Evolutionary conservation across 2,888 invertebrate species (phyloP).

Genomic region (Cheiracanthium punctorium): DNA sequence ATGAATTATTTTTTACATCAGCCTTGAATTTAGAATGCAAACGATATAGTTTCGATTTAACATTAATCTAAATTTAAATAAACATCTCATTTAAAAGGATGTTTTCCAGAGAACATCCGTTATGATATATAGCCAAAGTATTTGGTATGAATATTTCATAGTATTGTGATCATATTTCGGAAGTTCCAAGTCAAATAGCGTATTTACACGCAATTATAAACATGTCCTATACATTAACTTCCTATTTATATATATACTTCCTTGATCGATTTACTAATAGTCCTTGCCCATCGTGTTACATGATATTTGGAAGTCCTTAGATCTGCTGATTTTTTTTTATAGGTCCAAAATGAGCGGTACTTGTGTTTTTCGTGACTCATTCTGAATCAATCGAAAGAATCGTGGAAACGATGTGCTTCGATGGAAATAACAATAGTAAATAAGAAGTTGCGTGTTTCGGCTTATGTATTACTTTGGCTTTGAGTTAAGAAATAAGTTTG

Average conservation of each 20-base stretch:
- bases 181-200: background rate
- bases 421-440: slow-evolving; percentile 13
- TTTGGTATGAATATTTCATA: too few species aligned
- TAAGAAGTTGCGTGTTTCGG: slow-evolving; percentile 5
- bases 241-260: background rate
- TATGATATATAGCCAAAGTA: too few species aligned
- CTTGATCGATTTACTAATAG: background rate
- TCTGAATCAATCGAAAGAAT: background rate
- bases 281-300: background rate
- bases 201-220: slow-evolving; percentile 5
- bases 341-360: too few species aligned
- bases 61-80: too few species aligned
- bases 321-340: too few species aligned
- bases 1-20: too few species aligned
- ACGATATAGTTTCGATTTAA: too few species aligned
- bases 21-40: too few species aligned
- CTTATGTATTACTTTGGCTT: slow-evolving; percentile 7
- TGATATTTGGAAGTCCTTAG: background rate
- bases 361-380: slow-evolving; percentile 2
- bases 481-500: slow-evolving; percentile 6
- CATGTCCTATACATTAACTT: background rate
- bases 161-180: too few species aligned
- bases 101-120: too few species aligned
- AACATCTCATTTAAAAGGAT: too few species aligned
- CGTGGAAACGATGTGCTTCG: slow-evolving; percentile 12